phyloP scores from a whole-genome alignment of 2,888 invertebrate genomes.

The Tachina fera region DNA sequence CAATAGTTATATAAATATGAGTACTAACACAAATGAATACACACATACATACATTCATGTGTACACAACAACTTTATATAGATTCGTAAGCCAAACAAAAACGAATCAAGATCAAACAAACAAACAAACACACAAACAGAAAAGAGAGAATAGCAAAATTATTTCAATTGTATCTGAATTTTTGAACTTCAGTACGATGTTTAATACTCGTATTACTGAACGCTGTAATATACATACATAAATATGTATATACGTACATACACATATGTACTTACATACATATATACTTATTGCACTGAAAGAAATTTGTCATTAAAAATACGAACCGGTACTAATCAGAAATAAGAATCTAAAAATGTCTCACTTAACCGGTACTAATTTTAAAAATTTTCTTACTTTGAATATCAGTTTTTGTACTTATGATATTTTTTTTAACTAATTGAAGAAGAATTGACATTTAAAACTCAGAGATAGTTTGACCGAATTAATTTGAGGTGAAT shows the following conservation, averaged over 20 bases:
- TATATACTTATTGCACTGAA: neutral
- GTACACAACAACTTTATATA: neutral
- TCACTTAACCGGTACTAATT: neutral
- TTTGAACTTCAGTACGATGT: conserved; percentile 39
- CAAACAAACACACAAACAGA: conserved; percentile 16
- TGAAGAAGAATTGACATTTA: too few species aligned
- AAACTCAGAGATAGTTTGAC: too few species aligned
- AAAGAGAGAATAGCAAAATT: conserved; percentile 18
- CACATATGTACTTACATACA: neutral
- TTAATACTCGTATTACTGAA: conserved; percentile 6
- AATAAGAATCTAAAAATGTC: too few species aligned
- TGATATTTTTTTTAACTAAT: too few species aligned
- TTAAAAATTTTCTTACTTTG: neutral
- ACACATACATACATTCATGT: neutral
- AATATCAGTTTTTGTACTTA: neutral
- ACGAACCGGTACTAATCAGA: neutral
- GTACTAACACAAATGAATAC: neutral
- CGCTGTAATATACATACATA: conserved; percentile 48
- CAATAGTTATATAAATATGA: too few species aligned
- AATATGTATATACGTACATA: neutral
- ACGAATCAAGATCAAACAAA: conserved; percentile 30
- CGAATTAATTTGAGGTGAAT: too few species aligned
- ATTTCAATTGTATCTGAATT: conserved; percentile 35
- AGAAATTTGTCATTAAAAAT: neutral
- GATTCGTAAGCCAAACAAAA: conserved; percentile 13